phyloP scores from a whole-genome alignment of 2,888 invertebrate species.

The Microctonus hyperodae region DNA sequence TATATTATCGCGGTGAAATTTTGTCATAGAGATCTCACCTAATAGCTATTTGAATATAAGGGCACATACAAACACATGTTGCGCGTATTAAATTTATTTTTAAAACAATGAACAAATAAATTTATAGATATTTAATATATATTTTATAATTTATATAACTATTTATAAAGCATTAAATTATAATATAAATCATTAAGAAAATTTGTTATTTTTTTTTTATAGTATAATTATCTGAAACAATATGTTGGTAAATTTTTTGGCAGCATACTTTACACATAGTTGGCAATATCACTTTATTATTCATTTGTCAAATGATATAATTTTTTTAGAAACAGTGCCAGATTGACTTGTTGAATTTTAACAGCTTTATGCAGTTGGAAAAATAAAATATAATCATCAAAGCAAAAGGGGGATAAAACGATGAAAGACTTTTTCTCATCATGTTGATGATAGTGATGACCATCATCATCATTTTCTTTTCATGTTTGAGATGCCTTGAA shows the following conservation, averaged over 20 bases:
- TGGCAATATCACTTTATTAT: slow-evolving; percentile 9
- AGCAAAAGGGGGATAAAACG: neutral
- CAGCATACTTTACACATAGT: neutral
- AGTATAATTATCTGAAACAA: neutral
- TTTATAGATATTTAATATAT: neutral
- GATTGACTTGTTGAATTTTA: too few relatives aligned
- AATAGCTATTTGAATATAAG: slow-evolving; percentile 35
- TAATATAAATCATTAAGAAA: neutral
- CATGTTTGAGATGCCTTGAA: neutral
- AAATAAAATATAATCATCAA: slow-evolving; percentile 2
- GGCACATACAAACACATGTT: slow-evolving; percentile 24
- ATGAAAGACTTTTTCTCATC: neutral
- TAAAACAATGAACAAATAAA: neutral
- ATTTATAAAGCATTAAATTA: too few relatives aligned
- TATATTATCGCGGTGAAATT: neutral
- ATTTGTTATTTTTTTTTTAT: neutral
- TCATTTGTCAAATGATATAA: neutral
- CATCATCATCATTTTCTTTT: slow-evolving; percentile 2
- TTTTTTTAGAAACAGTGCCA: neutral
- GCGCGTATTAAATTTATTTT: slow-evolving; percentile 32
- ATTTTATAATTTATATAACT: neutral
- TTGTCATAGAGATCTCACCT: slow-evolving; percentile 14
- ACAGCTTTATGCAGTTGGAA: too few relatives aligned
- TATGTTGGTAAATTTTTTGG: neutral
- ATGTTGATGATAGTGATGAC: neutral